Base-by-base conservation (phyloP, 2,888 invertebrate species). In the Anagyrus pseudococci region DNA sequence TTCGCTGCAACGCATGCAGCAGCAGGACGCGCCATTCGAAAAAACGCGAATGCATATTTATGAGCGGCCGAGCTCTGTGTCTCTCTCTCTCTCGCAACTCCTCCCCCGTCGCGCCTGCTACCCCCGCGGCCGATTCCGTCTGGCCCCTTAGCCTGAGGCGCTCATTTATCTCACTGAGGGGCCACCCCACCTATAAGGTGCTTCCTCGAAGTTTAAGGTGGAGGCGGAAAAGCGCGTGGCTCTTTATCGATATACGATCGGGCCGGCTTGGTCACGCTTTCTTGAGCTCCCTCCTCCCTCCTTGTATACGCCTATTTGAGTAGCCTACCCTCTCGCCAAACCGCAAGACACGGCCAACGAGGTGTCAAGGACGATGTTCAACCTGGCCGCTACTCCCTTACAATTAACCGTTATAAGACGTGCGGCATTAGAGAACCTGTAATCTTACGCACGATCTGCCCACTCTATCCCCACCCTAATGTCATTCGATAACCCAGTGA, bases 301-400 rank as follows among this genome's bases (percentile, higher is more conserved):
- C 17, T 2, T 17, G 4, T 1, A 3, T 13, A 10, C 29, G 37
- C 50, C 22, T 4, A 4, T 2, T 25, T 8, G 26, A 4, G 20
- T 10, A 1, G 26, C 7, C 7, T 26, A 17, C 6, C 26, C 8
- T 3, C 26, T 29, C 17, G 22, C 23, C 10, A 13, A 15, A 26
- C 25, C 15, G 10, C n/a, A n/a, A n/a, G n/a, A n/a, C n/a, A n/a
- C n/a, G n/a, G n/a, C n/a, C n/a, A 10, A 7, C 19, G 8, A 55
- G 61, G 61, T 62, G 61, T 62, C 61, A 56, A 62, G 56, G 61
- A 62, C 61, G 56, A 37, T 48, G 48, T 53, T 48, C 49, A 55
- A 40, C 7, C 47, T 53, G 37, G 17, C 43, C 37, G 17, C 37
- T 25, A 40, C 17, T 52, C 50, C n/a, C 19, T 23, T 13, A 37